Conservation (phyloP, 2,888 invertebrate genomes). For the Dasysyrphus tricinctus region DNA sequence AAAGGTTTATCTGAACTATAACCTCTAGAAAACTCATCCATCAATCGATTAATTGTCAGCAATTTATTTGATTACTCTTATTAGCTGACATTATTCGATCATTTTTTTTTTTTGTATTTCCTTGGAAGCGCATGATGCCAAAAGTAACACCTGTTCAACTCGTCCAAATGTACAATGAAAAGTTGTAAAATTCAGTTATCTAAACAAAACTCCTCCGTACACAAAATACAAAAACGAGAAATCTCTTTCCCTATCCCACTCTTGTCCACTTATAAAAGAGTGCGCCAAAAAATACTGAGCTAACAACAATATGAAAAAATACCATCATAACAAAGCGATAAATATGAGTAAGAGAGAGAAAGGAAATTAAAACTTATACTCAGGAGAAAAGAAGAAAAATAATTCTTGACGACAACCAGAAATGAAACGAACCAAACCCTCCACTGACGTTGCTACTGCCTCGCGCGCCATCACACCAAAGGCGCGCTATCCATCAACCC, state of each 20-base stretch:
- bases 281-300: constrained; percentile 24
- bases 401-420: constrained; percentile 7
- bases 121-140: background rate
- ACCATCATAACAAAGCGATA: constrained; percentile 8
- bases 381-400: constrained; percentile 45
- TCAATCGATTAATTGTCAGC: background rate
- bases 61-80: background rate
- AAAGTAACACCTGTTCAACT: constrained; percentile 31
- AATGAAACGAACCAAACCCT: background rate
- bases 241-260: constrained; percentile 25
- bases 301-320: constrained; percentile 8
- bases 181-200: constrained; percentile 21
- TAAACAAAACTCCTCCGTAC: constrained; percentile 41
- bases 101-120: background rate
- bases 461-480: constrained; percentile 13
- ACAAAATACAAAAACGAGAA: constrained; percentile 1
- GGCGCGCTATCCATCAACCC: constrained; percentile 51
- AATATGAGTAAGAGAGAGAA: constrained; percentile 39
- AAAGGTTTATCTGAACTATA: no score
- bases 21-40: background rate
- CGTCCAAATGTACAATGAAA: constrained; percentile 21
- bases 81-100: background rate
- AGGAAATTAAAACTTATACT: constrained; percentile 29
- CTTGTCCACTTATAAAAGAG: constrained; percentile 1
- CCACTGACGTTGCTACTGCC: background rate